Conservation (phyloP, 2,113 vertebrate genomes). For the Mesocricetus auratus region DNA sequence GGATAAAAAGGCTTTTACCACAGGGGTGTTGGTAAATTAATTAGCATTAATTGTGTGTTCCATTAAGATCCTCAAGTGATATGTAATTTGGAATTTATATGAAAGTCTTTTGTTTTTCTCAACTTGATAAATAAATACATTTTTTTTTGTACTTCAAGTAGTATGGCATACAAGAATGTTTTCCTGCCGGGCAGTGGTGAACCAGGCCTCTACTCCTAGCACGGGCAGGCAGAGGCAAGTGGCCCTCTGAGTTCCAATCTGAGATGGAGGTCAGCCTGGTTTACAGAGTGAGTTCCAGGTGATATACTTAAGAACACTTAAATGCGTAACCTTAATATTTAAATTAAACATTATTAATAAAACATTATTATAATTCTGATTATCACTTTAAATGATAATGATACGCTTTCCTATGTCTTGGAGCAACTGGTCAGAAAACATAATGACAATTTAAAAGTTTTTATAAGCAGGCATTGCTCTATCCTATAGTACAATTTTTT, state of each 20-base stretch:
- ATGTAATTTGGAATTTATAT: slow-evolving; percentile 50
- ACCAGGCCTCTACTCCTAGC: neutral
- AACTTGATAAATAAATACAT: slow-evolving; percentile 40
- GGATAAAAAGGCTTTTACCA: slow-evolving; percentile 23
- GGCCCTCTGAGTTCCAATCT: neutral
- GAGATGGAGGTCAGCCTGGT: neutral
- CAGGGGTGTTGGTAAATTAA: slow-evolving; percentile 67
- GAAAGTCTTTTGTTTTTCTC: slow-evolving; percentile 35
- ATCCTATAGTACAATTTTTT: neutral
- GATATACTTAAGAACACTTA: neutral
- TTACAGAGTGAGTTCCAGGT: neutral
- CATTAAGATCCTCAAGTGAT: slow-evolving; percentile 31
- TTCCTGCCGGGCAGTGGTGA: neutral
- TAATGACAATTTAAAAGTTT: neutral
- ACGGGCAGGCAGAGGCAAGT: neutral
- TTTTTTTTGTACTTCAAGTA: slow-evolving; percentile 57
- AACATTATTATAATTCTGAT: neutral
- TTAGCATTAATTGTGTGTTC: slow-evolving; percentile 59
- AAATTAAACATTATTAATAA: slow-evolving; percentile 43
- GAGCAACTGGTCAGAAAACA: neutral
- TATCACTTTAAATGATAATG: slow-evolving; percentile 34
- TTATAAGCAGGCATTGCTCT: neutral
- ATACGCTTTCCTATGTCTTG: slow-evolving; percentile 39
- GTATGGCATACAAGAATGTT: neutral
- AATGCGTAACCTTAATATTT: slow-evolving; percentile 43